Percentiles rank a stretch among this genome's conserved stretches.
Evolutionary conservation across 2,888 invertebrate genomes (phyloP).

Genomic region (Nomada lathburiana): DNA sequence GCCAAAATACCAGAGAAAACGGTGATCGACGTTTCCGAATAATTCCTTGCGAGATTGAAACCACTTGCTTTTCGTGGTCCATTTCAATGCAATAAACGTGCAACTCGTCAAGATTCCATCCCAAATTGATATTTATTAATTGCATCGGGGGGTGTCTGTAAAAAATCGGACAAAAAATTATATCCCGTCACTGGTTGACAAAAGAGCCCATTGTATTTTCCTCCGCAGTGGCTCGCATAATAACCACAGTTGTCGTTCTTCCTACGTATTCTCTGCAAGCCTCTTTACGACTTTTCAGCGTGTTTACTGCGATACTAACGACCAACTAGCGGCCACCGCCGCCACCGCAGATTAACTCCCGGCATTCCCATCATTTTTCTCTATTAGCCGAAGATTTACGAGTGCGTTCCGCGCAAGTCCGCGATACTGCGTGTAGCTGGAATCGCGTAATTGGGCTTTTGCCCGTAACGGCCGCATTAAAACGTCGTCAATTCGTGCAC

Average conservation of each 20-base stretch:
- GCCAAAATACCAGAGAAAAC: no score
- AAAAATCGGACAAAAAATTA: slow-evolving; percentile 32
- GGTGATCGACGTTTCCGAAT: no score
- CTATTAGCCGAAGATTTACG: slow-evolving; percentile 66
- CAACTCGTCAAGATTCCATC: no score
- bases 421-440: slow-evolving; percentile 25
- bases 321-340: slow-evolving; percentile 39
- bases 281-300: slow-evolving; percentile 68
- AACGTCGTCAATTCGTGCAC: slow-evolving; percentile 32
- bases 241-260: slow-evolving; percentile 46
- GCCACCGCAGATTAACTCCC: slow-evolving; percentile 60
- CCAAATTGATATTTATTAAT: no score
- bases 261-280: slow-evolving; percentile 61
- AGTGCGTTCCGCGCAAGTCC: slow-evolving; percentile 27
- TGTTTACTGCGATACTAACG: slow-evolving; percentile 66
- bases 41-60: no score
- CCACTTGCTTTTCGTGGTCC: no score
- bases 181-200: slow-evolving; percentile 11
- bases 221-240: slow-evolving; percentile 45
- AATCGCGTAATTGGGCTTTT: slow-evolving; percentile 42
- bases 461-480: slow-evolving; percentile 31
- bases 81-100: no score
- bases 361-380: slow-evolving; percentile 66
- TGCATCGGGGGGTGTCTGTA: no score
- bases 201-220: slow-evolving; percentile 18